A percentile compares a stretch with the other conserved stretches of the same genome.
phyloP scores from a whole-genome alignment of 2,113 vertebrate genomes.

The Neopipo cinnamomea region DNA sequence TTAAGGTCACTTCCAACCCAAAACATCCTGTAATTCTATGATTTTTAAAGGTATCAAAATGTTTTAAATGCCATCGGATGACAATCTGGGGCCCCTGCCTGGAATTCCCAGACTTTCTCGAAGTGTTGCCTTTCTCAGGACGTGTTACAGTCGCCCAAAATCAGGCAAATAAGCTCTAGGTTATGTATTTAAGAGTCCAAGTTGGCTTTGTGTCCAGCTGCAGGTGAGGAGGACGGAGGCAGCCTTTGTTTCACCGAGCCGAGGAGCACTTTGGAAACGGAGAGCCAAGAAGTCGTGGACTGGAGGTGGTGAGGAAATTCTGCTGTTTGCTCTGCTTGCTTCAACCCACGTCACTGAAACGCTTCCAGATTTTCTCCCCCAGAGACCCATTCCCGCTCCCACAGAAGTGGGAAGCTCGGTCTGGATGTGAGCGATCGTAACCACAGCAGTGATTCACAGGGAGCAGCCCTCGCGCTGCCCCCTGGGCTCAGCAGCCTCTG shows the following conservation, averaged over 20 bases:
- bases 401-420: background rate
- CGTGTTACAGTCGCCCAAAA: background rate
- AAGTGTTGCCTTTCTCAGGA: background rate
- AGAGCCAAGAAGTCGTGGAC: background rate
- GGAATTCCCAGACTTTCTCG: background rate
- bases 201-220: background rate
- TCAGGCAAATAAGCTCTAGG: background rate
- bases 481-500: background rate
- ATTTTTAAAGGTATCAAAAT: background rate
- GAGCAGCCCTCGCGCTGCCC: background rate
- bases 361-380: background rate
- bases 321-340: background rate
- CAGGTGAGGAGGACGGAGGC: background rate
- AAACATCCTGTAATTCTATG: background rate
- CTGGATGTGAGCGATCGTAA: background rate
- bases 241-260: background rate
- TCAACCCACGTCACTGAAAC: background rate
- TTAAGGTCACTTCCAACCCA: background rate
- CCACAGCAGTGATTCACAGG: background rate
- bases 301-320: background rate
- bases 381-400: background rate
- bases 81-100: background rate
- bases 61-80: background rate
- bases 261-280: background rate
- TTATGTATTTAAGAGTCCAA: background rate